These are phyloP conservation scores for Mesitornis unicolor DNA, from an alignment of 2,113 vertebrate genomes.

Conservation along the genomic window DNA sequence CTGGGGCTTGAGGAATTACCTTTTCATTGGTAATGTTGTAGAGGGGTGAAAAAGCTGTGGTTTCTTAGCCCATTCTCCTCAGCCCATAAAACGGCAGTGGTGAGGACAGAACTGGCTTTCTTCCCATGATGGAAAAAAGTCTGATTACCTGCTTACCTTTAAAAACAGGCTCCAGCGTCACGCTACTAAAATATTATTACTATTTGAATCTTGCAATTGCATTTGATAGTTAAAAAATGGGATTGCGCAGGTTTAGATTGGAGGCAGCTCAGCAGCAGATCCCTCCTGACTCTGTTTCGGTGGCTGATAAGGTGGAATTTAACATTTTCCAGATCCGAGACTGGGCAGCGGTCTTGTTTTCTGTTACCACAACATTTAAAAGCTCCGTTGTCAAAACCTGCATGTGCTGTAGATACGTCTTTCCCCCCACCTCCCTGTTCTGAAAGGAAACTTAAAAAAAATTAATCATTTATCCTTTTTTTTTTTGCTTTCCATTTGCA, in stretches of 20 bases:
- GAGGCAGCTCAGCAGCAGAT: neutral
- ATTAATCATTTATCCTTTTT: neutral
- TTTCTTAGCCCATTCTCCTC: neutral
- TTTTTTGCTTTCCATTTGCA: neutral
- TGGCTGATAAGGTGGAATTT: conserved; percentile 46
- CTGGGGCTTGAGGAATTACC: neutral
- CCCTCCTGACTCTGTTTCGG: neutral
- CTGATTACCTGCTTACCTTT: neutral
- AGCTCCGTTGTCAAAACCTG: neutral
- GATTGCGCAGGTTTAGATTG: neutral
- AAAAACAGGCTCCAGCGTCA: neutral
- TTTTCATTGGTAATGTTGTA: neutral
- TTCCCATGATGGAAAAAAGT: neutral
- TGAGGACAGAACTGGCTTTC: neutral
- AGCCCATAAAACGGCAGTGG: neutral
- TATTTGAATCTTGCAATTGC: neutral
- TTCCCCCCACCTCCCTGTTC: neutral
- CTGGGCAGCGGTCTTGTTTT: neutral
- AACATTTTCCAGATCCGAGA: conserved; percentile 12
- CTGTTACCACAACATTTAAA: neutral
- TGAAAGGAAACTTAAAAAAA: neutral
- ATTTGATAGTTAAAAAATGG: neutral
- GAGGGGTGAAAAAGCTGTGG: neutral
- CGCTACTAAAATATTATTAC: neutral
- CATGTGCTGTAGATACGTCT: neutral